phyloP scores from a whole-genome alignment of 2,888 invertebrate genomes.

The Brenthis ino region DNA sequence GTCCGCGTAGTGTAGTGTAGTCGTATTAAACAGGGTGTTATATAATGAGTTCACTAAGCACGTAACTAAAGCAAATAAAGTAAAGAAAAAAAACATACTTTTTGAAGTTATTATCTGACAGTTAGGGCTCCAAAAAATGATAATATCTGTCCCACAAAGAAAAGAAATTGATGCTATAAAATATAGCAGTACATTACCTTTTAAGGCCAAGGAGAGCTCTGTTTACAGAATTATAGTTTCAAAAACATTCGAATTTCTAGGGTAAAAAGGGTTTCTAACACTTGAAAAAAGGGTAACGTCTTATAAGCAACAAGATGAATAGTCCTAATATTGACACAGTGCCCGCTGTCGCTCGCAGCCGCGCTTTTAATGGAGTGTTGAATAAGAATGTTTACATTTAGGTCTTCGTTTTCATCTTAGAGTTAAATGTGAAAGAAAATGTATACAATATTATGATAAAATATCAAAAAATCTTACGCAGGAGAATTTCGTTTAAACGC shows the following conservation, averaged over 20 bases:
- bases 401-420: conserved; percentile 14
- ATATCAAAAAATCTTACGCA: not conserved
- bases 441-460: not conserved
- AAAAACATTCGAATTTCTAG: not conserved
- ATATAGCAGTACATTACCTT: not conserved
- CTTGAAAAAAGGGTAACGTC: conserved; percentile 51
- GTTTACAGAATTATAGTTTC: conserved; percentile 4
- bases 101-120: too few relatives aligned
- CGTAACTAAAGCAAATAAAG: too few relatives aligned
- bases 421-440: not conserved
- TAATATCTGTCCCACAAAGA: too few relatives aligned
- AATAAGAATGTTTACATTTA: conserved; percentile 25
- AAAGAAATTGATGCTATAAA: too few relatives aligned
- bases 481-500: too few relatives aligned
- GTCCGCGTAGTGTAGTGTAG: too few relatives aligned
- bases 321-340: conserved; percentile 55
- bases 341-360: conserved; percentile 41
- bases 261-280: conserved; percentile 34
- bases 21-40: too few relatives aligned
- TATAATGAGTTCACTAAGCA: too few relatives aligned
- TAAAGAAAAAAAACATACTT: too few relatives aligned
- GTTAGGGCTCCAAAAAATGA: too few relatives aligned
- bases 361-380: conserved; percentile 18
- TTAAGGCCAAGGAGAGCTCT: not conserved
- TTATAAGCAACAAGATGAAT: conserved; percentile 54